Percentiles rank a stretch among this genome's conserved stretches.
Evolutionary conservation across 2,797 vertebrate genomes (phyloP).

Genomic region (Pipistrellus pipistrellus): DNA sequence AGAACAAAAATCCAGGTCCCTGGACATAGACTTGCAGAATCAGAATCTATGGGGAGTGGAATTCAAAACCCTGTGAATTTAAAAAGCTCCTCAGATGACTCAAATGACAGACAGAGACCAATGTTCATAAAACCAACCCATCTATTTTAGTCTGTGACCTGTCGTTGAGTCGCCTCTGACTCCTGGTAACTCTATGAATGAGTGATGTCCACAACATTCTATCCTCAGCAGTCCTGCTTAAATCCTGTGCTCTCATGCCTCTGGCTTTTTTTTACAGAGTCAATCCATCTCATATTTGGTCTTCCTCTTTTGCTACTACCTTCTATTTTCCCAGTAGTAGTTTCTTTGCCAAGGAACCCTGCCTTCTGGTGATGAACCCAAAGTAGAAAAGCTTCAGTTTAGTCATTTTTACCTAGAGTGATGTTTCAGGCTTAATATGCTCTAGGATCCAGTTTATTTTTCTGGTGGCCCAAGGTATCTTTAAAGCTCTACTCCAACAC

Average conservation of each 20-base stretch:
- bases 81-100: not conserved
- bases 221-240: not conserved
- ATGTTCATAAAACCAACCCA: not conserved
- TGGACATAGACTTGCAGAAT: not conserved
- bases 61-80: slow-evolving; percentile 22
- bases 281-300: not conserved
- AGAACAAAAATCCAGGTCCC: not conserved
- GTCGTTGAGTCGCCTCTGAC: not conserved
- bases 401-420: not conserved
- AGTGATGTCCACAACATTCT: not conserved
- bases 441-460: not conserved
- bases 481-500: not conserved
- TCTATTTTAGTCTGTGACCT: not conserved
- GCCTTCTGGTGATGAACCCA: not conserved
- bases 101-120: not conserved
- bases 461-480: not conserved
- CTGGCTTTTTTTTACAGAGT: not conserved
- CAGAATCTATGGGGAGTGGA: not conserved
- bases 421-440: not conserved
- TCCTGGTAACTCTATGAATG: not conserved
- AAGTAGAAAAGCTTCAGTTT: not conserved
- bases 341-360: not conserved
- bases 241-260: not conserved
- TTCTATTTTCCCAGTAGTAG: not conserved
- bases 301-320: not conserved